Base-by-base conservation (phyloP, 2,888 invertebrate genomes). In the Philonicus albiceps region DNA sequence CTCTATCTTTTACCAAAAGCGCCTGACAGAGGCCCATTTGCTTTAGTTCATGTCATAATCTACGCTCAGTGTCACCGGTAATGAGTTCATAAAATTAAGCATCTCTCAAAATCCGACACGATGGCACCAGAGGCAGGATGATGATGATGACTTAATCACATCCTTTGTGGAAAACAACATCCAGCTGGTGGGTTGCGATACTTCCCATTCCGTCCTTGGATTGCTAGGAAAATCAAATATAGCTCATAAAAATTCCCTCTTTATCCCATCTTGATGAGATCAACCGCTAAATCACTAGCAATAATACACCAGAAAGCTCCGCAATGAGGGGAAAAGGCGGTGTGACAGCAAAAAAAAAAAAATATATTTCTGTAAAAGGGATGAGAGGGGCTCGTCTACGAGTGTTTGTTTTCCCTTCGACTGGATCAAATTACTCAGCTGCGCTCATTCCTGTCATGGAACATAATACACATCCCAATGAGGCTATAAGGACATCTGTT, bases 401-500 rank as follows among this genome's bases (percentile, higher is more conserved):
- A 76, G 73, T 87, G 87, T 84, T 84, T 43, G 73, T 73, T 73
- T 73, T 84, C 40, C 40, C 84, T 84, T 72, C 30, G 84, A 55
- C 84, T 72, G 84, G 84, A 84, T 84, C 84, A 84, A 84, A 84
- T 84, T 84, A 84, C 84, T 84, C 84, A 83, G 81, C 64, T 37
- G 81, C 64, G 55, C 34, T 83, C 84, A 86, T 86, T 86, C 76
- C 83, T 84, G 86, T 80, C 85, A 78, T 80, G 80, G 85, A 73
- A 86, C 84, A 87, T 85, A 86, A 87, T 83, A 87, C 86, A 87
- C 85, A 86, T 86, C 87, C 76, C 87, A 72, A 73, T 78, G 86
- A 78, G 78, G 85, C 87, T 53, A 87, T 87, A 86, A 86, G 86
- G 87, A 87, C 87, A 87, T 86, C 86, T 87, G 87, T 87, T 87